These are phyloP conservation scores for Lerema accius DNA, from an alignment of 1,140 invertebrate genomes.

Conservation along the genomic window DNA sequence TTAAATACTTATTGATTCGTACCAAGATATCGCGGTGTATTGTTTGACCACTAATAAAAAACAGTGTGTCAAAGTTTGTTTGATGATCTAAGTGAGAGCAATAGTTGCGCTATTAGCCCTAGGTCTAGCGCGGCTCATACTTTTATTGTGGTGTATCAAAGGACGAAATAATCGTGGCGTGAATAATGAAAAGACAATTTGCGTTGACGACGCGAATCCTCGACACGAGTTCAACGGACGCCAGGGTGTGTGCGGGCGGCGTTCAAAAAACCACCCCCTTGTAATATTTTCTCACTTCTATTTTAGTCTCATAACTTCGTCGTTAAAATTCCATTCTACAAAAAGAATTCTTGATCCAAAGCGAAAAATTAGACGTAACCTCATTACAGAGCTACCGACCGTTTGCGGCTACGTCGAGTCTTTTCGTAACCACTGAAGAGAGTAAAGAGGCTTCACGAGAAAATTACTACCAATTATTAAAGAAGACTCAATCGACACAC, in stretches of 20 bases:
- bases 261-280: conserved; percentile 18
- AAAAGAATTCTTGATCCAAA: neutral
- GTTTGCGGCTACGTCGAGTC: too few species aligned
- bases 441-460: too few species aligned
- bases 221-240: conserved; percentile 53
- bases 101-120: conserved; percentile 19
- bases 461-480: too few species aligned
- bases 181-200: conserved; percentile 72
- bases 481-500: too few species aligned
- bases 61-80: too few species aligned
- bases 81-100: too few species aligned
- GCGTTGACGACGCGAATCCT: conserved; percentile 58
- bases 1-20: too few species aligned
- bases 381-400: too few species aligned
- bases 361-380: too few species aligned
- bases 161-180: conserved; percentile 61
- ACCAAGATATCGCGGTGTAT: too few species aligned
- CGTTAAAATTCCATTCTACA: neutral
- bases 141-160: conserved; percentile 57
- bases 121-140: conserved; percentile 32
- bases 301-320: conserved; percentile 1
- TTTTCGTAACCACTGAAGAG: too few species aligned
- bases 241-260: conserved; percentile 39
- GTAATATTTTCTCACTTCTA: conserved; percentile 22
- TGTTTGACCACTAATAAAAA: too few species aligned